These are phyloP conservation scores for Rhinoptilus africanus DNA, from an alignment of 2,113 vertebrate genomes.

Conservation along the genomic window DNA sequence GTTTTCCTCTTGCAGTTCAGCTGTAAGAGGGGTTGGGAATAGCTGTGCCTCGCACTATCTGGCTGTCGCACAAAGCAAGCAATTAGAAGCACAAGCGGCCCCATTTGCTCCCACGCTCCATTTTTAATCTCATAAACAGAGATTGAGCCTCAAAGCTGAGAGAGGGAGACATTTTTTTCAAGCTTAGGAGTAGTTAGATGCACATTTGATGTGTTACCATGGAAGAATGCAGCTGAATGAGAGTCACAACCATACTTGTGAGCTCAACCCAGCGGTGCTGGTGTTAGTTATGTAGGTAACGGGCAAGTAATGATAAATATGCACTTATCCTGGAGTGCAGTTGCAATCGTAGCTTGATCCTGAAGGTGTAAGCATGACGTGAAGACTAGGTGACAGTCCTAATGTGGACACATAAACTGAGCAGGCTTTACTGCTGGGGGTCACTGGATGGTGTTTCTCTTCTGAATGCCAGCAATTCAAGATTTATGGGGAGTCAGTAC, in stretches of 20 bases:
- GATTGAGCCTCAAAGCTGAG: background rate
- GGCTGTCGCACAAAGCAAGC: background rate
- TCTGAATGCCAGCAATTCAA: background rate
- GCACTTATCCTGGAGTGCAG: background rate
- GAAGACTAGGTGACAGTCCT: background rate
- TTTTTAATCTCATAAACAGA: slow-evolving; percentile 14
- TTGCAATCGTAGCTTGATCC: background rate
- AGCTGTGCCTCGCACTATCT: background rate
- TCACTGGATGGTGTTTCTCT: background rate
- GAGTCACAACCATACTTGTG: background rate
- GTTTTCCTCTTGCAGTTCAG: background rate
- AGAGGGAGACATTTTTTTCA: background rate
- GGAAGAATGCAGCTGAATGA: background rate
- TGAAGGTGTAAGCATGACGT: background rate
- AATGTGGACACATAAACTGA: background rate
- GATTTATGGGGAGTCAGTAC: background rate
- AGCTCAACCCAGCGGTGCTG: background rate
- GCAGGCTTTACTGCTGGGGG: background rate
- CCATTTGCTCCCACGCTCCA: background rate
- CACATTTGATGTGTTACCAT: background rate
- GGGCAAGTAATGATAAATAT: background rate
- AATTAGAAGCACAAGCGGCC: background rate
- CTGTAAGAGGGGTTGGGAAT: background rate
- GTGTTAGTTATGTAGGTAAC: background rate
- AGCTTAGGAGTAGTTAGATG: background rate